A percentile compares a stretch with the other conserved stretches of the same genome.
Conservation (phyloP, 1,140 invertebrate species). For the Luehdorfia chinensis region DNA sequence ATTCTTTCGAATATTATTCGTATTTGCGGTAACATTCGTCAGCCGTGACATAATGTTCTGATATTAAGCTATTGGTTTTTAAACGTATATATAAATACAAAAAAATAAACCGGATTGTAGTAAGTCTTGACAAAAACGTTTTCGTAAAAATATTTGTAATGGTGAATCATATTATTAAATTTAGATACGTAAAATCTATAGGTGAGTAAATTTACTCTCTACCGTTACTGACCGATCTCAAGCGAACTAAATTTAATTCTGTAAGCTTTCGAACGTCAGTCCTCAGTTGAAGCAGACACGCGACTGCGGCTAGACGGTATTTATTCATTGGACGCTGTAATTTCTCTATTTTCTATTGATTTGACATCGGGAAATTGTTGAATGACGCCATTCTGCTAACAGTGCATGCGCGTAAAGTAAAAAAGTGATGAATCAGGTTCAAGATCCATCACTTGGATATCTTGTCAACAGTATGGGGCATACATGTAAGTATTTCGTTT, state of each 20-base stretch:
- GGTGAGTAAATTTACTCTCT: constrained; percentile 15
- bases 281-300: constrained; percentile 56
- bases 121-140: too few relatives aligned
- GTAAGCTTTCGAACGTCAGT: constrained; percentile 52
- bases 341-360: constrained; percentile 54
- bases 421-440: constrained; percentile 32
- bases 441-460: constrained; percentile 24
- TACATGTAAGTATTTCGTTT: constrained; percentile 47
- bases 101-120: neutral
- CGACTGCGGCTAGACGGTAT: constrained; percentile 54
- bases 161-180: constrained; percentile 10
- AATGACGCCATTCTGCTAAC: constrained; percentile 41
- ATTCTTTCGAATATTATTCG: constrained; percentile 12
- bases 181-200: constrained; percentile 19
- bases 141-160: neutral
- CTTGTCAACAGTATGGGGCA: constrained; percentile 39
- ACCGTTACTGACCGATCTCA: constrained; percentile 36
- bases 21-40: constrained; percentile 3
- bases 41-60: constrained; percentile 19
- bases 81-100: neutral
- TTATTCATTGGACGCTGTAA: constrained; percentile 37
- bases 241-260: constrained; percentile 66
- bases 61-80: neutral
- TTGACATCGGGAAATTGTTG: constrained; percentile 38
- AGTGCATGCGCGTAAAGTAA: constrained; percentile 27